These are phyloP conservation scores for Drosophila navojoa DNA, from an alignment of 1,140 invertebrate species.

Conservation along the genomic window DNA sequence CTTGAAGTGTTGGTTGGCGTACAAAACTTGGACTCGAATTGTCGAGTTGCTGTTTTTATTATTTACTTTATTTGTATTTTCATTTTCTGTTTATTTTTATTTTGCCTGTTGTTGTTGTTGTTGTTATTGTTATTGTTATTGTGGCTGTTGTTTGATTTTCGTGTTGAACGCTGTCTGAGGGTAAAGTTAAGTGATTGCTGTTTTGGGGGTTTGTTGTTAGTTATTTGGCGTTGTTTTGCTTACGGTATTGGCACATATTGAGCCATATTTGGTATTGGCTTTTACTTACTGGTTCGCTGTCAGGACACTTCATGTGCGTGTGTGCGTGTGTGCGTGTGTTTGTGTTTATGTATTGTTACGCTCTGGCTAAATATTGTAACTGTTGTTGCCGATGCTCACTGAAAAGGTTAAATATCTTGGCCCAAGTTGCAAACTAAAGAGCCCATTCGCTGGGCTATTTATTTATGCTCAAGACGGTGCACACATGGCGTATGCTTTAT, in stretches of 20 bases:
- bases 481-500: slow-evolving; percentile 57
- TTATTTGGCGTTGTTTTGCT: slow-evolving; percentile 21
- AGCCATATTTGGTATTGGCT: background rate
- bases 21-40: slow-evolving; percentile 23
- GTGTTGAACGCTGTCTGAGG: slow-evolving; percentile 10
- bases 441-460: slow-evolving; percentile 24
- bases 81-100: background rate
- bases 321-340: background rate
- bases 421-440: slow-evolving; percentile 7
- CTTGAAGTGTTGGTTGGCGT: slow-evolving; percentile 22
- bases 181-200: slow-evolving; percentile 48
- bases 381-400: too few species aligned
- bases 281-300: background rate
- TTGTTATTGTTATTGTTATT: slow-evolving; percentile 18
- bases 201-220: slow-evolving; percentile 40
- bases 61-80: slow-evolving; percentile 4
- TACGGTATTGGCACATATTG: slow-evolving; percentile 5
- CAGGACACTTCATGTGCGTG: background rate
- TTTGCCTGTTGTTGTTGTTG: slow-evolving; percentile 5
- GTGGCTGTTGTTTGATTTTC: slow-evolving; percentile 12
- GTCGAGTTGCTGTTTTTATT: slow-evolving; percentile 23
- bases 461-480: slow-evolving; percentile 18
- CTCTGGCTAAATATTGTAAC: background rate
- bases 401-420: slow-evolving; percentile 10
- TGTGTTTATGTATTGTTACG: background rate